Percentiles rank a stretch among this genome's conserved stretches.
These are phyloP conservation scores for Drosophila nr. medialis DNA, from an alignment of 2,888 invertebrate genomes.

Conservation along the genomic window DNA sequence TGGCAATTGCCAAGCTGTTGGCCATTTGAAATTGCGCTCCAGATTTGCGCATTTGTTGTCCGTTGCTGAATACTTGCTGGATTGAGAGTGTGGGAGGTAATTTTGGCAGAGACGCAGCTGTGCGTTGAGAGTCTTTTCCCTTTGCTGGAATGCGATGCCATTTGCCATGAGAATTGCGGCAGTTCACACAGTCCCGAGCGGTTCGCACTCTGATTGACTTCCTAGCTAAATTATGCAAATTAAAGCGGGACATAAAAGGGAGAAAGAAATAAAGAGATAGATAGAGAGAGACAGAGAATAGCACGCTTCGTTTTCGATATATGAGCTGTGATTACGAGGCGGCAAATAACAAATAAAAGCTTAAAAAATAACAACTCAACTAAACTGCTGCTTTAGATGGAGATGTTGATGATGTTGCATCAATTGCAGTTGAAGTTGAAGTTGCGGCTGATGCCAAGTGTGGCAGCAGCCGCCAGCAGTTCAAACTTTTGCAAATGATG, in stretches of 20 bases:
- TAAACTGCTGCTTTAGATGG: slow-evolving; percentile 42
- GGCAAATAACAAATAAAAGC: slow-evolving; percentile 64
- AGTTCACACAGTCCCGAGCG: slow-evolving; percentile 51
- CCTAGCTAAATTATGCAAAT: slow-evolving; percentile 61
- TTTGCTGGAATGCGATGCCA: slow-evolving; percentile 52
- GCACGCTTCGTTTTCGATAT: slow-evolving; percentile 69
- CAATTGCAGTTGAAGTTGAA: slow-evolving; percentile 5
- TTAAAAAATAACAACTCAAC: slow-evolving; percentile 68
- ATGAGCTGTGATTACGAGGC: slow-evolving; percentile 74
- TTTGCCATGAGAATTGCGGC: slow-evolving; percentile 56
- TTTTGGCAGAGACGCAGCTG: slow-evolving; percentile 43
- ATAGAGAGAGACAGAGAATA: slow-evolving; percentile 4
- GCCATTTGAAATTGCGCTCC: slow-evolving; percentile 42
- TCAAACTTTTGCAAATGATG: slow-evolving; percentile 72
- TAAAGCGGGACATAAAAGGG: slow-evolving; percentile 29
- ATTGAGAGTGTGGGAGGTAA: slow-evolving; percentile 29
- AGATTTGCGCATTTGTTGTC: slow-evolving; percentile 30
- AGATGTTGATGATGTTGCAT: slow-evolving; percentile 9
- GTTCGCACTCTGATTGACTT: slow-evolving; percentile 49
- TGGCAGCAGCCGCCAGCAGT: slow-evolving; percentile 65
- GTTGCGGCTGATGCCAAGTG: slow-evolving; percentile 49
- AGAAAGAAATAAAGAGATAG: neutral
- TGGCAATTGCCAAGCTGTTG: slow-evolving; percentile 37
- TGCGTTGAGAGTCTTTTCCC: slow-evolving; percentile 33
- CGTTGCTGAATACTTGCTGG: slow-evolving; percentile 4